These are phyloP conservation scores for Aporophyla lueneburgensis DNA, from an alignment of 2,888 invertebrate genomes.

Conservation along the genomic window DNA sequence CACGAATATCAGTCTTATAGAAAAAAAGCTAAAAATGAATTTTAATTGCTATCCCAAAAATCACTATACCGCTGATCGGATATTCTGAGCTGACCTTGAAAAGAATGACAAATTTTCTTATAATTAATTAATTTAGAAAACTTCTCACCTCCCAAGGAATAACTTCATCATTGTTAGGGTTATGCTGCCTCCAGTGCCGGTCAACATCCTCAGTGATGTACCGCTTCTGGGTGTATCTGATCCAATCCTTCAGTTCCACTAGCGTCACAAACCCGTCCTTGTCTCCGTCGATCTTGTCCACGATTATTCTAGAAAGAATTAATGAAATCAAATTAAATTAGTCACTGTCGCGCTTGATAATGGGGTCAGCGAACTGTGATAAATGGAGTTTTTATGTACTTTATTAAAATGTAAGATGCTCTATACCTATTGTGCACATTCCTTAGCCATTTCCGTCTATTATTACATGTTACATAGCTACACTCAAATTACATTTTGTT, in stretches of 20 bases:
- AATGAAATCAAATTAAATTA: constrained; percentile 50
- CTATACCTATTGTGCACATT: neutral
- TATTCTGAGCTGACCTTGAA: neutral
- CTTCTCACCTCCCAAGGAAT: constrained; percentile 94
- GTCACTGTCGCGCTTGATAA: constrained; percentile 61
- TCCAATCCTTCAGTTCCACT: constrained; percentile 98
- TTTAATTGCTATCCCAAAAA: neutral
- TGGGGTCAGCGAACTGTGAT: constrained; percentile 65
- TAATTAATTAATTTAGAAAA: neutral
- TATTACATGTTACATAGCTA: neutral
- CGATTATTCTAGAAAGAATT: constrained; percentile 93
- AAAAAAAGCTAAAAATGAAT: fast-evolving
- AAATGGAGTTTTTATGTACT: constrained; percentile 42
- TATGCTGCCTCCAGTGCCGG: constrained; percentile 98
- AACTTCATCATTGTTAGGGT: constrained; percentile 93
- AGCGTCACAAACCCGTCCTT: constrained; percentile 95
- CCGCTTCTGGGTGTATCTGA: constrained; percentile 97
- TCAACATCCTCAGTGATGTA: constrained; percentile 98
- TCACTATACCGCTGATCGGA: too few species aligned
- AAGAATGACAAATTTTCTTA: neutral
- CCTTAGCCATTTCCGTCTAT: neutral
- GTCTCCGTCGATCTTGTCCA: constrained; percentile 97
- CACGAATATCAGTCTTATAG: neutral
- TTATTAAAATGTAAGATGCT: neutral
- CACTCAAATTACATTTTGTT: neutral